Base-by-base conservation (phyloP, 2,888 invertebrate species). In the Plemyria rubiginata region DNA sequence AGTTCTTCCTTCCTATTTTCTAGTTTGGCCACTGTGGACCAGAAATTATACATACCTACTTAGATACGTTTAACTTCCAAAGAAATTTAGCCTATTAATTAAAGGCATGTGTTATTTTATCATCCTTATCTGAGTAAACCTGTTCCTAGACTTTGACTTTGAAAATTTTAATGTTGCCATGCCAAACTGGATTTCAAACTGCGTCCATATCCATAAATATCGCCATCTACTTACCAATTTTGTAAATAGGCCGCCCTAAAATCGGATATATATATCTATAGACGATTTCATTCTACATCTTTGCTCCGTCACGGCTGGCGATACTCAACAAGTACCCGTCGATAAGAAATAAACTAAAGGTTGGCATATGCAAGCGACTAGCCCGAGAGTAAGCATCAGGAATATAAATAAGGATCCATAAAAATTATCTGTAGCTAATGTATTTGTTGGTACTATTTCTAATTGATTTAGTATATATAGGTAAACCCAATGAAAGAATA, bases 121-220 rank as follows among this genome's bases (percentile, higher is more conserved):
- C 32, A 54, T 13, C 28, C 16, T 53, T 28, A 40, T 40, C 22
- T 38, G 48, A 6, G 13, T 13, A 38, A 48, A 55, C 55, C 55
- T 48, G 55, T 55, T 55, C 11, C 5, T 36, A 28, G 16, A 38
- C 36, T 38, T 22, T 4, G 36, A 32, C 8, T 6, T 29, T 6
- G 29, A 6, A 29, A 32, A 32, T 38, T 46, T 36, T 8, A 11
- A 28, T 16, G 15, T 38, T 36, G 13, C 36, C 22, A 48, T 36
- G 13, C 36, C 22, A 48, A 55, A 48, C 55, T 48, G 38, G 38
- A 13, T 48, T 48, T 32, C 46, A 36, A 32, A 38, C 55, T 48
- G 12, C 46, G 40, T 40, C 48, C 40, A 15, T n/a, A 38, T 40
- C 48, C 40, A 15, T n/a, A 38, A 46, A 54, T 54, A 54, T 54